A percentile compares a stretch with the other conserved stretches of the same genome.
Conservation (phyloP, 2,113 vertebrate genomes). For the Arvicanthis niloticus region DNA sequence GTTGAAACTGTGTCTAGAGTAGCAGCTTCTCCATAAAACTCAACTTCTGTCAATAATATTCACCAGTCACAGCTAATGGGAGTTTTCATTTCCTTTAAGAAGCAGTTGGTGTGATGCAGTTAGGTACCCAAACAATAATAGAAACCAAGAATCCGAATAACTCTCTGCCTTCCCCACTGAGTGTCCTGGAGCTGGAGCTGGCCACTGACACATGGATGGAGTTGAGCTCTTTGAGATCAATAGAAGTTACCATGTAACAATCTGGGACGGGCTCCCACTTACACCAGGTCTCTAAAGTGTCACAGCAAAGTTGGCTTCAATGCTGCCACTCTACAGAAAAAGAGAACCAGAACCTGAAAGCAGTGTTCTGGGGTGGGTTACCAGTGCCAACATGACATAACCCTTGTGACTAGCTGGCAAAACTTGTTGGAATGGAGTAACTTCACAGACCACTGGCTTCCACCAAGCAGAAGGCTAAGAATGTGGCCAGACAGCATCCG, state of each 20-base stretch:
- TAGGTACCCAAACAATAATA: conserved; percentile 1
- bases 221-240: neutral
- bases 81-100: conserved; percentile 31
- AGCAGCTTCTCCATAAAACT: neutral
- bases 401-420: neutral
- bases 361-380: accelerated
- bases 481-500: neutral
- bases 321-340: neutral
- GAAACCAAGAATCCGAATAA: neutral
- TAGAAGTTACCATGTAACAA: neutral
- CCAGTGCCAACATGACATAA: accelerated
- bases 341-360: neutral
- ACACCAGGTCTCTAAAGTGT: accelerated
- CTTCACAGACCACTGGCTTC: neutral
- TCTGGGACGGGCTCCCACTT: neutral
- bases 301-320: accelerated
- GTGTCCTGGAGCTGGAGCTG: conserved; percentile 28
- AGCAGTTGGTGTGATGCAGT: conserved; percentile 4
- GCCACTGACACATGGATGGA: conserved; percentile 44
- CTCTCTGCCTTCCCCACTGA: conserved; percentile 16
- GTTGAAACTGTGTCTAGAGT: neutral
- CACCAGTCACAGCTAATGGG: neutral
- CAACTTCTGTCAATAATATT: conserved; percentile 37
- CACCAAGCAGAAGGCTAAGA: neutral
- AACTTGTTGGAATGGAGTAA: neutral